These are phyloP conservation scores for Gymnocypris eckloni DNA, from an alignment of 2,797 vertebrate genomes.

Conservation along the genomic window DNA sequence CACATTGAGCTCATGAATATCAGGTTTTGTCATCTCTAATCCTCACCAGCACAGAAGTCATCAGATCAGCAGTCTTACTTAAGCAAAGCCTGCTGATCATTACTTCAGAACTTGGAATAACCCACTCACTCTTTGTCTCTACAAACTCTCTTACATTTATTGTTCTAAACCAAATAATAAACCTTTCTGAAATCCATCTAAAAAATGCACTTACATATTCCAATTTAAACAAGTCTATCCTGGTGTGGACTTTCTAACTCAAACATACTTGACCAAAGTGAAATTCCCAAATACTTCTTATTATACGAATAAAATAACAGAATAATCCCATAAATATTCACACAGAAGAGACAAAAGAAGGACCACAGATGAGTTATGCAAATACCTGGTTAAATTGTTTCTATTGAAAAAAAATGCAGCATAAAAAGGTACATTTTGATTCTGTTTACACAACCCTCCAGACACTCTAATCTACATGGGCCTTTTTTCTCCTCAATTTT, in stretches of 20 bases:
- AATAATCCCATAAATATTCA: constrained; percentile 20
- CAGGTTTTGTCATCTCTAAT: constrained; percentile 27
- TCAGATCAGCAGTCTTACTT: constrained; percentile 19
- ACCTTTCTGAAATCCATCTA: constrained; percentile 53
- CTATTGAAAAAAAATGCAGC: constrained; percentile 1
- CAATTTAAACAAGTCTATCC: constrained; percentile 55
- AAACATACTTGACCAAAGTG: constrained; percentile 29
- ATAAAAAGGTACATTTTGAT: constrained; percentile 11
- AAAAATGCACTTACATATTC: constrained; percentile 33
- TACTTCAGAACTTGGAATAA: constrained; percentile 18
- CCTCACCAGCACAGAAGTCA: constrained; percentile 30
- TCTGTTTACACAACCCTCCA: constrained; percentile 44
- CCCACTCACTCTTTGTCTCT: background rate
- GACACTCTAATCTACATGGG: constrained; percentile 40
- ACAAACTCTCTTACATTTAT: constrained; percentile 7
- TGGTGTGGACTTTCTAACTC: constrained; percentile 28
- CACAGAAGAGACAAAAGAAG: constrained; percentile 25
- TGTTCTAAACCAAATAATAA: constrained; percentile 49
- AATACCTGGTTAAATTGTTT: background rate
- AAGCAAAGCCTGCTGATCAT: constrained; percentile 36
- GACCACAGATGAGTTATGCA: background rate
- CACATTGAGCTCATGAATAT: constrained; percentile 23
- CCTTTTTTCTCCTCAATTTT: constrained; percentile 35
- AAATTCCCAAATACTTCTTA: constrained; percentile 5
- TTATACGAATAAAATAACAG: constrained; percentile 7